Percentiles rank a stretch among this genome's conserved stretches.
Evolutionary conservation across 2,113 vertebrate species (phyloP).

Genomic region (Agapornis roseicollis): DNA sequence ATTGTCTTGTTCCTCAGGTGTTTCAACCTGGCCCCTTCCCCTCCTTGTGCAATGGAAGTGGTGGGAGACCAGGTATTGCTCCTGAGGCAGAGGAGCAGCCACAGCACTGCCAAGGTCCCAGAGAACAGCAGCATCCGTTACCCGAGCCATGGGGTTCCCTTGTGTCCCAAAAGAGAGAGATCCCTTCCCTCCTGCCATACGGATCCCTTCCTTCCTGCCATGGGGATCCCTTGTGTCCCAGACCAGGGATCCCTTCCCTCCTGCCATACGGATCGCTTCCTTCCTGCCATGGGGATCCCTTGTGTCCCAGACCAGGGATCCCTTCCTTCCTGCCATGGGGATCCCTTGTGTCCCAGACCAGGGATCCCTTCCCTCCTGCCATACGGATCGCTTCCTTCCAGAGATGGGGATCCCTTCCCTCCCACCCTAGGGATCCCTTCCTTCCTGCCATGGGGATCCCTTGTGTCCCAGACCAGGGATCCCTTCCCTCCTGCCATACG

Average conservation of each 20-base stretch:
- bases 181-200: accelerated
- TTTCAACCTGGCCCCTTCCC: accelerated
- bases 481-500: no score
- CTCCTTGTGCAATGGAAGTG: accelerated
- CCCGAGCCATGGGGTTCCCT: accelerated
- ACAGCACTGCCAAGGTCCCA: accelerated
- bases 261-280: no score
- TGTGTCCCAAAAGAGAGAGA: no score
- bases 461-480: no score
- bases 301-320: no score
- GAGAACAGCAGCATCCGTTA: neutral
- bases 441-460: accelerated
- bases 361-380: no score
- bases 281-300: no score
- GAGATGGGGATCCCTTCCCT: no score
- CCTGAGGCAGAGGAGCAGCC: neutral
- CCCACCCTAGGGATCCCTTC: no score
- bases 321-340: accelerated
- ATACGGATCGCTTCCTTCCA: neutral
- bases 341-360: neutral
- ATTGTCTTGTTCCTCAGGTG: neutral
- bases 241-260: no score
- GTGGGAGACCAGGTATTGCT: neutral
- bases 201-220: accelerated
- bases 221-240: no score